These are phyloP conservation scores for Balearica regulorum DNA, from an alignment of 2,797 vertebrate species.

Conservation along the genomic window DNA sequence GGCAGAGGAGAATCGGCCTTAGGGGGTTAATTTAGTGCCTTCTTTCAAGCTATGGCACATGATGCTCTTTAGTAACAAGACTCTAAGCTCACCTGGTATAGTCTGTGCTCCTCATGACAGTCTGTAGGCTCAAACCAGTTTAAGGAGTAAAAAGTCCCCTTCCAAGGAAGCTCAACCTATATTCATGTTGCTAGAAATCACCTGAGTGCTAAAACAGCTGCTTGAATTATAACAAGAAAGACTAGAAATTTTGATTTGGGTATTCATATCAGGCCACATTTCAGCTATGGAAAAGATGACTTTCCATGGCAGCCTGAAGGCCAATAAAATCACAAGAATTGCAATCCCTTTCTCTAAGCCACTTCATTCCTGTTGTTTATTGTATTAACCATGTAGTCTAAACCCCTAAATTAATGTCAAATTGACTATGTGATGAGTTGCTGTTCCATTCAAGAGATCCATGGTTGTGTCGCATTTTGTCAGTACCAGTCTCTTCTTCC, in stretches of 20 bases:
- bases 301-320: slow-evolving; percentile 14
- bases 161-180: background rate
- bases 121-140: background rate
- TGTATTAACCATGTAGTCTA: background rate
- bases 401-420: background rate
- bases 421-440: background rate
- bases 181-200: background rate
- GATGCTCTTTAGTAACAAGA: background rate
- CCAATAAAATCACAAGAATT: background rate
- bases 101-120: background rate
- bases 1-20: background rate
- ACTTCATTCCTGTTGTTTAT: background rate
- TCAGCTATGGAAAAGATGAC: background rate
- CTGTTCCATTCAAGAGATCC: background rate
- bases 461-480: background rate
- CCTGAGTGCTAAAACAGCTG: background rate
- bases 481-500: background rate
- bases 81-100: background rate
- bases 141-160: background rate
- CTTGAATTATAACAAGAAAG: background rate
- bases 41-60: background rate
- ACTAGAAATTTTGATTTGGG: background rate
- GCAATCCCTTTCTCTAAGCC: background rate
- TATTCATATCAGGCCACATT: background rate
- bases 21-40: background rate